Conservation (phyloP, 1,140 invertebrate genomes). For the Hyposmocoma kahamanoa region DNA sequence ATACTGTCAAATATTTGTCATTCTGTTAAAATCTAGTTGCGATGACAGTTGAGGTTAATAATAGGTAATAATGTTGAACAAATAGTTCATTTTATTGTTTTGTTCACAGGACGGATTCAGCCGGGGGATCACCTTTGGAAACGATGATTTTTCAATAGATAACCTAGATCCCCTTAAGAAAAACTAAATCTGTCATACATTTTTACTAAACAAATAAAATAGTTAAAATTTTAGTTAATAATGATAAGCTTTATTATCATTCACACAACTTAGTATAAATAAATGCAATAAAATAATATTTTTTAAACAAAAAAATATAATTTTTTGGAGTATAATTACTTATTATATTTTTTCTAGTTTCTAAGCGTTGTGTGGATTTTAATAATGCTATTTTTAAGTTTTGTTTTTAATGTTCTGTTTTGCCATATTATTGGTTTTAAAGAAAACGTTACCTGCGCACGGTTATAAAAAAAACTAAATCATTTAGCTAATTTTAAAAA, state of each 20-base stretch:
- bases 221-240: constrained; percentile 48
- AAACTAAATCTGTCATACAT: constrained; percentile 49
- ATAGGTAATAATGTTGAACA: too few species aligned
- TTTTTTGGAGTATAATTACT: constrained; percentile 16
- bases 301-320: constrained; percentile 9
- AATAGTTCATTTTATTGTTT: constrained; percentile 23
- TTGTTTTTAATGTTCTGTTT: constrained; percentile 34
- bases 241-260: constrained; percentile 35
- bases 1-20: too few species aligned
- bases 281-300: constrained; percentile 34
- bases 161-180: constrained; percentile 84
- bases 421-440: constrained; percentile 65
- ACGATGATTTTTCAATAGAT: constrained; percentile 88
- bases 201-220: constrained; percentile 32
- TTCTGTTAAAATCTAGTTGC: too few species aligned
- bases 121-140: constrained; percentile 85
- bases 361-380: constrained; percentile 44
- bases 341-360: constrained; percentile 21
- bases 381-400: constrained; percentile 21
- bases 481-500: constrained; percentile 1
- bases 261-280: constrained; percentile 44
- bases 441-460: constrained; percentile 18
- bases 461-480: neutral
- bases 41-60: too few species aligned
- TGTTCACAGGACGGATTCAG: constrained; percentile 86